These are phyloP conservation scores for Drosophila acutilabella DNA, from an alignment of 2,888 invertebrate species.

Conservation along the genomic window DNA sequence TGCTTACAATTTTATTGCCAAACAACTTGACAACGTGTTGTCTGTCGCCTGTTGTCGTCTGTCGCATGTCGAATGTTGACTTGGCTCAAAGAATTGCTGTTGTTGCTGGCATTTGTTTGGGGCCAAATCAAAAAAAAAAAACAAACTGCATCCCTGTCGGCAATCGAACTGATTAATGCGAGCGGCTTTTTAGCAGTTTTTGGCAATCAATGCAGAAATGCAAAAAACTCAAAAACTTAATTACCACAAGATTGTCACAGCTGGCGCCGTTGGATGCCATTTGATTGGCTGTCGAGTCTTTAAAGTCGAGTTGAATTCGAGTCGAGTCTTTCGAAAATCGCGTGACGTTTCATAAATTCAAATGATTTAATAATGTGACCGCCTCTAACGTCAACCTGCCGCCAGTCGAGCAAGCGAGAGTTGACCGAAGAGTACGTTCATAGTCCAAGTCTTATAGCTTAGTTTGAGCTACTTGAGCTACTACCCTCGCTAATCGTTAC, in stretches of 20 bases:
- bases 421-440: not conserved
- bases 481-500: conserved; percentile 21
- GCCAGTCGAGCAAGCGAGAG: conserved; percentile 10
- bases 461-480: not conserved
- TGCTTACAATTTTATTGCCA: conserved; percentile 80
- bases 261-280: conserved; percentile 67
- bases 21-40: conserved; percentile 70
- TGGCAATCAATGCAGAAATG: conserved; percentile 25
- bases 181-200: conserved; percentile 22
- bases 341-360: conserved; percentile 69
- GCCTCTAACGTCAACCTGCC: conserved; percentile 30
- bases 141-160: conserved; percentile 69
- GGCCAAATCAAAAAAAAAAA: conserved; percentile 40
- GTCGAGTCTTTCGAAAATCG: conserved; percentile 72
- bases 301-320: too few relatives aligned
- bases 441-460: not conserved
- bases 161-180: conserved; percentile 70
- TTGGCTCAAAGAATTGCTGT: conserved; percentile 13
- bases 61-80: conserved; percentile 31
- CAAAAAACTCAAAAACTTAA: conserved; percentile 61
- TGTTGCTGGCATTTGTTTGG: conserved; percentile 48
- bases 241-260: conserved; percentile 74
- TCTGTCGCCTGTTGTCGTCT: conserved; percentile 57
- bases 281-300: conserved; percentile 45
- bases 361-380: conserved; percentile 67